Percentiles rank a stretch among this genome's conserved stretches.
phyloP scores from a whole-genome alignment of 2,113 vertebrate species.

The Brachypteracias leptosomus region DNA sequence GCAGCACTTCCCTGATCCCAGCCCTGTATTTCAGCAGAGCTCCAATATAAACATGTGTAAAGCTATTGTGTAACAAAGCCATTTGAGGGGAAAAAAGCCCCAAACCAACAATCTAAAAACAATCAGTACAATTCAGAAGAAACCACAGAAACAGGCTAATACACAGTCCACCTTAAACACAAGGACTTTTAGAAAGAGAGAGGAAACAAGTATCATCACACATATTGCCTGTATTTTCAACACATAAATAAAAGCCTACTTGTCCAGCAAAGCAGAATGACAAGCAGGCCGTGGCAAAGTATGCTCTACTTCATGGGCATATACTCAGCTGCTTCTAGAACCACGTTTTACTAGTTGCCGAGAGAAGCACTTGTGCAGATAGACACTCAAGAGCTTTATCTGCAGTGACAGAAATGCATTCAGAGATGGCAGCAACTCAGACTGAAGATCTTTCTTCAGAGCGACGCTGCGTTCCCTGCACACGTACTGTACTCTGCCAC shows the following conservation, averaged over 20 bases:
- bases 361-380: neutral
- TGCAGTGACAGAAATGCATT: neutral
- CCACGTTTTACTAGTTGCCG: neutral
- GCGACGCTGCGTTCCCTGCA: neutral
- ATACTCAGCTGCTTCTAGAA: neutral
- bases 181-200: neutral
- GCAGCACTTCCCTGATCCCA: too few relatives aligned
- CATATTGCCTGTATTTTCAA: neutral
- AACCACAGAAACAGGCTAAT: neutral
- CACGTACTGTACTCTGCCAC: neutral
- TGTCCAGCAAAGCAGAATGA: neutral
- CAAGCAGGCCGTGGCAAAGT: too few relatives aligned
- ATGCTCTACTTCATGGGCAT: neutral
- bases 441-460: neutral
- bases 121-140: neutral
- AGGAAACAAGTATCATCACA: neutral
- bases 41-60: neutral
- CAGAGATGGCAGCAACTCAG: neutral
- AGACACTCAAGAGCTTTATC: neutral
- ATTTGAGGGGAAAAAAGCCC: neutral
- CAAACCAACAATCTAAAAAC: neutral
- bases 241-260: neutral
- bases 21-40: neutral
- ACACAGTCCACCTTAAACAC: neutral
- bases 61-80: neutral